Evolutionary conservation across 2,797 vertebrate genomes (phyloP).

Genomic region (Danio kyathit): DNA sequence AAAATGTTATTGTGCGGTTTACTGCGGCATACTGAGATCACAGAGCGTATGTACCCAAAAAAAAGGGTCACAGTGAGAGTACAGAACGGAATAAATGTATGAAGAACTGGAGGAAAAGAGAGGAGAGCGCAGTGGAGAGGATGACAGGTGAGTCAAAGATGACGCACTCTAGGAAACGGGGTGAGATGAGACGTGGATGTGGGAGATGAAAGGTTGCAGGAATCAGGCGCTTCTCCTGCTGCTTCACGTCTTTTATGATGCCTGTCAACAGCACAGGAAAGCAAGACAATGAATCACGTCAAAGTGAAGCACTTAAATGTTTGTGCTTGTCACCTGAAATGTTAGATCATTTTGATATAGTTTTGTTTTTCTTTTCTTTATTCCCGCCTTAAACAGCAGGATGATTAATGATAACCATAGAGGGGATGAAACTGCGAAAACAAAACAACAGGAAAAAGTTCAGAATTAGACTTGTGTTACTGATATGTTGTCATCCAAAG

Average conservation of each 20-base stretch:
- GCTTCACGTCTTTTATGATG: conserved; percentile 28
- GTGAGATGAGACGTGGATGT: conserved; percentile 27
- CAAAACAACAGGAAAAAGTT: conserved; percentile 24
- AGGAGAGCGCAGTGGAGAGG: not conserved
- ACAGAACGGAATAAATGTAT: conserved; percentile 6
- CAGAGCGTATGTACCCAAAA: not conserved
- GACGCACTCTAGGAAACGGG: conserved; percentile 14
- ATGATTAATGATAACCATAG: conserved; percentile 62
- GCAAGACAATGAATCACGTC: conserved; percentile 46
- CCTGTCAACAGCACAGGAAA: conserved; percentile 44
- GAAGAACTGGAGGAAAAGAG: not conserved
- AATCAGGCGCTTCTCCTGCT: conserved; percentile 24
- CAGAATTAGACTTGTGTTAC: conserved; percentile 15
- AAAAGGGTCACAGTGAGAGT: not conserved
- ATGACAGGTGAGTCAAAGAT: conserved; percentile 34
- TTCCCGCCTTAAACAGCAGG: conserved; percentile 53
- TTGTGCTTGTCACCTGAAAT: conserved; percentile 58
- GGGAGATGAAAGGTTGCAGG: conserved; percentile 24
- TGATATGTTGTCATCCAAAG: not conserved
- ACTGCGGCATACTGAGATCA: not conserved
- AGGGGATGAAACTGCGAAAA: conserved; percentile 52
- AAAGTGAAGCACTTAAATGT: conserved; percentile 68
- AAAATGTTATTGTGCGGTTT: not conserved
- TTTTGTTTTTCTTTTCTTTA: not conserved
- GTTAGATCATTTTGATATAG: conserved; percentile 48